Evolutionary conservation across 2,888 invertebrate species (phyloP).

Genomic region (Pristionchus mayeri): DNA sequence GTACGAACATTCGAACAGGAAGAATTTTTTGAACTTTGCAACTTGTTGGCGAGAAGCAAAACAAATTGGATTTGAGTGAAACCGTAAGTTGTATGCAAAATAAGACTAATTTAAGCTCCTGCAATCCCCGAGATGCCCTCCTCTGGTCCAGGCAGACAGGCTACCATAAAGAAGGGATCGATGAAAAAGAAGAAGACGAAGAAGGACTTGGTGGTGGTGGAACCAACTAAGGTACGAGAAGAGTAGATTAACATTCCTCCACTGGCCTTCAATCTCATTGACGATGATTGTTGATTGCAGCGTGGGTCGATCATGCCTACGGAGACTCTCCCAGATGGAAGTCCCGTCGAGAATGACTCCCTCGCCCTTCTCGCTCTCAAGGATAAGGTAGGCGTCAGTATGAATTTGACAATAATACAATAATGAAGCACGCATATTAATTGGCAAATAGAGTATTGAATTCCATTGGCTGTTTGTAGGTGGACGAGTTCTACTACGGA

Average conservation of each 20-base stretch:
- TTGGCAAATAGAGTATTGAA: too few relatives aligned
- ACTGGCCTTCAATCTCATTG: background rate
- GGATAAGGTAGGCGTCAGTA: constrained; percentile 53
- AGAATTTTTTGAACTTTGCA: too few relatives aligned
- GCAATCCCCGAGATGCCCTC: constrained; percentile 67
- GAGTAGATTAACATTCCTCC: too few relatives aligned
- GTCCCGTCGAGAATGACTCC: constrained; percentile 53
- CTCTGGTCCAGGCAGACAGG: constrained; percentile 71
- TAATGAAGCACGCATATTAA: too few relatives aligned
- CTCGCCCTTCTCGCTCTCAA: constrained; percentile 58
- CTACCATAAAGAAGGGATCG: constrained; percentile 63
- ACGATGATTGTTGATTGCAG: background rate
- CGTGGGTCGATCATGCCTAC: constrained; percentile 20
- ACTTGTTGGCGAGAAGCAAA: too few relatives aligned
- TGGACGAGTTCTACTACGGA: constrained; percentile 97
- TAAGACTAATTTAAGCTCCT: constrained; percentile 36
- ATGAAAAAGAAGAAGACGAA: constrained; percentile 68
- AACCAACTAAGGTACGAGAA: background rate
- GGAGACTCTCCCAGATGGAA: constrained; percentile 45
- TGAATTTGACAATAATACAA: too few relatives aligned
- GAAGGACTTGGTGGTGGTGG: constrained; percentile 54
- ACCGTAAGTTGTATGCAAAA: too few relatives aligned
- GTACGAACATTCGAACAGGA: too few relatives aligned
- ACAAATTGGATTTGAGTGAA: too few relatives aligned
- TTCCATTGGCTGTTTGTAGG: constrained; percentile 76